Evolutionary conservation across 2,113 vertebrate species (phyloP), one percentile per base, ranked within the genome.

Genomic region (Hipposideros armiger): DNA sequence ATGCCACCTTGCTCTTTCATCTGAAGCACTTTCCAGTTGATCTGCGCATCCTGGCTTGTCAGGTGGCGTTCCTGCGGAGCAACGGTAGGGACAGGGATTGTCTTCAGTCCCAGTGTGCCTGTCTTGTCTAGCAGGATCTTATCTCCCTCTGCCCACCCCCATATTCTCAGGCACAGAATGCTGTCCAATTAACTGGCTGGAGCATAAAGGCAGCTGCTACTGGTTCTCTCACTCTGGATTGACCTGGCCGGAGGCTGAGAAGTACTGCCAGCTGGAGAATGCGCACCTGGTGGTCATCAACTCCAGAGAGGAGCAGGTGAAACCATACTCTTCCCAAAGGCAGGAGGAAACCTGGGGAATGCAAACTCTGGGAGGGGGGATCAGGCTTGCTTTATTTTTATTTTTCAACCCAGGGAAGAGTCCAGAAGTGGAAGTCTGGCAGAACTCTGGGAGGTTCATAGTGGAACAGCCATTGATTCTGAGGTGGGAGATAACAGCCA

Each of bases 261-360:
- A 94, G 13, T 82, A 96, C 56, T 99, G 98, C 78, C 95, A 69
- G 58, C 90, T 60, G 52, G 95, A 94, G 67, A 92, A 93, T 0
- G 67, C 98, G 0, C 95, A 98, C 69, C 95, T 99, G 86, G 96
- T 98, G 26, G 96, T 98, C 42, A 36, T 99, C 91, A 98, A 98
- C 91, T 98, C 97, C 64, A 87, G 78, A 30, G 96, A 96, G 0
- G 98, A 99, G 69, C 98, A 98, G 98, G 98, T 98, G 56, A 87
- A 47, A 26, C 69, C 5, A 0, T 2, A 0, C 1, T 4, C 60
- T 56, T 28, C n/a, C 56, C 40, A 11, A 11, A 40, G 7, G 50
- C 77, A 26, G 67, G 42, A 56, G 56, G 81, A 56, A 67, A 40
- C n/a, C 62, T 28, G 14, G 7, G 40, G 60, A 11, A 9, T 0